Conservation (phyloP, 2,797 vertebrate species). For the Chanos chanos region DNA sequence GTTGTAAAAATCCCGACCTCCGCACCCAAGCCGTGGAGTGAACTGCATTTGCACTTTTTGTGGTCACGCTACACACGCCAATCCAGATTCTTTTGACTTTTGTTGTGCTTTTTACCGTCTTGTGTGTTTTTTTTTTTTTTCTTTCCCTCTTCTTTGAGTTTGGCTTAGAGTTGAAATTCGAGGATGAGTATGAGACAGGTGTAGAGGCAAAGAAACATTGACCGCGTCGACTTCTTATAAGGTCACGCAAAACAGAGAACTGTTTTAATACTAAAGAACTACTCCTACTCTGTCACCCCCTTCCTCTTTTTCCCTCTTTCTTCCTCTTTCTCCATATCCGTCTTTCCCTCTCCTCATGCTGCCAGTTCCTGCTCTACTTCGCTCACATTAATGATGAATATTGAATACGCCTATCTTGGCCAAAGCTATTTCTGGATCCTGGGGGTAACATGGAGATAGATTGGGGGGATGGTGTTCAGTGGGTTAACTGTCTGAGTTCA, state of each 20-base stretch:
- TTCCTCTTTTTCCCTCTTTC: no score
- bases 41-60: constrained; percentile 58
- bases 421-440: constrained; percentile 21
- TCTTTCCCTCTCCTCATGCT: no score
- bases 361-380: constrained; percentile 7
- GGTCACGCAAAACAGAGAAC: constrained; percentile 22
- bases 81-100: constrained; percentile 61
- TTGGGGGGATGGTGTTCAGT: constrained; percentile 33
- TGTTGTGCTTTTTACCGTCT: constrained; percentile 53
- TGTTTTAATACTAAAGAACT: neutral
- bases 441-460: constrained; percentile 21
- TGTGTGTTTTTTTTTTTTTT: constrained; percentile 32
- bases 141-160: constrained; percentile 28
- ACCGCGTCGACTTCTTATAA: constrained; percentile 43
- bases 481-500: constrained; percentile 26
- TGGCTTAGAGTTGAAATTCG: constrained; percentile 38
- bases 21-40: no score
- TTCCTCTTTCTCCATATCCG: no score
- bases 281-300: no score
- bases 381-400: constrained; percentile 6
- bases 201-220: constrained; percentile 42
- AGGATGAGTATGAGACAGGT: constrained; percentile 46
- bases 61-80: constrained; percentile 53
- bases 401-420: constrained; percentile 17
- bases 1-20: constrained; percentile 41